Base-by-base conservation (phyloP, 2,797 vertebrate species). In the Tenualosa ilisha region DNA sequence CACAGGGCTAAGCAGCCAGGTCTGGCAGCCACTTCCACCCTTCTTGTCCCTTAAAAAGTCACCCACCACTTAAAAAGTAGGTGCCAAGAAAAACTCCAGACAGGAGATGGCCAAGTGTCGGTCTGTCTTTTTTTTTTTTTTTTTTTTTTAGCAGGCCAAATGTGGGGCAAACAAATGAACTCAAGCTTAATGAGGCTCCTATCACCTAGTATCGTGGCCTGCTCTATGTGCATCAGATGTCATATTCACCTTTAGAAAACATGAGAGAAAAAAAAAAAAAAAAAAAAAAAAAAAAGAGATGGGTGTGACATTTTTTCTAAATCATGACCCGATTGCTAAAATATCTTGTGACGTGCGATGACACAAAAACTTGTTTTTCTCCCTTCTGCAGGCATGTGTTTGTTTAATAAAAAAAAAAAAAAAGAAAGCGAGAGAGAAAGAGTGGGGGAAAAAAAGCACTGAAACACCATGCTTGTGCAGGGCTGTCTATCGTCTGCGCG, bases 1-100 rank as follows among this genome's bases (percentile, higher is more conserved):
- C 82, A 50, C 81, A 75, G 63, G 84, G 6, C 86, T 68, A 82
- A 89, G 85, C 86, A 63, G 56, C 46, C 17, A 85, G 90, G 88
- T 88, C 86, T 84, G 83, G 63, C 31, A 84, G 87, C 84, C 81
- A 83, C 49, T 79, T 83, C 83, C 43, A 53, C 24, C 51, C 31
- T 15, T 24, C 68, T 86, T 85, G 72, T 83, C 79, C 79, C n/a
- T n/a, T 46, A 79, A 79, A 49, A 43, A 46, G 6, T 79, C 37
- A 22, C 37, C 40, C 72, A 7, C 37, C 72, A 79, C 37, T 22
- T 43, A 79, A 26, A 22, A 20, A 43, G 72, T 79, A 40, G 17
- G 1, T 79, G 37, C 9, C 37, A 15, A 46, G 65, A 79, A 79
- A 75, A 43, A 40, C 31, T 15, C 26, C 5, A 75, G 68, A 75